Base-by-base conservation (phyloP, 2,797 vertebrate species). In the Varecia variegata region DNA sequence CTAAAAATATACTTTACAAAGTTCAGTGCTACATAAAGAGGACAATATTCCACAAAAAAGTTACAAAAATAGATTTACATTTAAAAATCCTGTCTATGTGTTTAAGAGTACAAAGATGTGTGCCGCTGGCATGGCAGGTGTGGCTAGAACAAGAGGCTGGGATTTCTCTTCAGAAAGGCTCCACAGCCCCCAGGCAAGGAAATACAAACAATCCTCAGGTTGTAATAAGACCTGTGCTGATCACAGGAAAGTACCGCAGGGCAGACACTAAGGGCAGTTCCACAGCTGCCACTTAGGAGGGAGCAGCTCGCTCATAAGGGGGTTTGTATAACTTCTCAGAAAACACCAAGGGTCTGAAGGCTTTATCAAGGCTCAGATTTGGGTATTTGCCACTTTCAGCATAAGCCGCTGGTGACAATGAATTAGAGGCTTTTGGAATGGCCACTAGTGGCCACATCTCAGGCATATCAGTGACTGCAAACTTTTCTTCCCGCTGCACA, bases 1-100 rank as follows among this genome's bases (percentile, higher is more conserved):
- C 93, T 91, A 93, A 98, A 98, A 98, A 98, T 91, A 73, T 4
- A 96, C 35, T 85, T 96, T 95, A 89, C 90, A 68, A 98, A 97
- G 60, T 88, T 94, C 25, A 73, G 65, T 67, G 89, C 92, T 90
- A 97, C 93, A 96, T 87, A 65, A 50, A 81, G 47, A 90, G 68
- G 88, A 96, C 35, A 94, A 9, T 35, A 82, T 15, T 40, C 84
- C n/a, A 27, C 65, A 52, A 80, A 74, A 89, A 97, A 95, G 56
- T 52, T 97, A 98, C 85, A 98, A 98, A 98, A 97, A 70, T 94
- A 92, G 50, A 95, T 92, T 79, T 82, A 87, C 82, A 17, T 97
- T 96, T 67, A 96, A 97, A 98, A 97, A 91, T 92, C 92, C 65
- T 89, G 74, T 89, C 52, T 77, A 91, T 93, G 27, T 73, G 71